phyloP scores from a whole-genome alignment of 1,140 invertebrate genomes.

The Rhynchophorus ferrugineus region DNA sequence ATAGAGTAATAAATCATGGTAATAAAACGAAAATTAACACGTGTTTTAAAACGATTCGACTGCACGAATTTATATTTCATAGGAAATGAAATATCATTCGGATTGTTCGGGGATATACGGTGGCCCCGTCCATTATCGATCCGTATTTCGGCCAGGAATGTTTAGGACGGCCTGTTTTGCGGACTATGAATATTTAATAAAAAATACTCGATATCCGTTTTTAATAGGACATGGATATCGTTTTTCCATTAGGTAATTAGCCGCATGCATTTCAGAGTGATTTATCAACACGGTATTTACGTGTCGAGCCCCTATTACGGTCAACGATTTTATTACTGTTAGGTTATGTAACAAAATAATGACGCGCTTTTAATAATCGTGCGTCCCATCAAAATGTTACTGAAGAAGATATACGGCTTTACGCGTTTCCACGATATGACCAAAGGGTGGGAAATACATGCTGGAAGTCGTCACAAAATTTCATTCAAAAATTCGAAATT shows the following conservation, averaged over 20 bases:
- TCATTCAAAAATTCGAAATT: too few relatives aligned
- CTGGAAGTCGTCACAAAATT: too few relatives aligned
- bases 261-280: constrained; percentile 24
- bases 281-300: constrained; percentile 23
- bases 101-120: too few relatives aligned
- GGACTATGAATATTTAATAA: constrained; percentile 25
- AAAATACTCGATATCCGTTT: constrained; percentile 15
- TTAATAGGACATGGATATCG: constrained; percentile 17
- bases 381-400: too few relatives aligned
- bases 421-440: too few relatives aligned
- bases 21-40: constrained; percentile 16
- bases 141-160: too few relatives aligned
- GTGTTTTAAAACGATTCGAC: constrained; percentile 5
- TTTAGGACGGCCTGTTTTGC: background rate
- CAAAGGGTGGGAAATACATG: too few relatives aligned
- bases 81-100: constrained; percentile 15
- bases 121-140: too few relatives aligned
- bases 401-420: too few relatives aligned
- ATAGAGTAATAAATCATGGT: constrained; percentile 15
- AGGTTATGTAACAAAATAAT: constrained; percentile 16
- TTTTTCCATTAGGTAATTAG: constrained; percentile 26
- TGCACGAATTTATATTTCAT: constrained; percentile 9
- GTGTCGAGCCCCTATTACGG: constrained; percentile 17
- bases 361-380: too few relatives aligned
- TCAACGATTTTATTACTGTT: constrained; percentile 22